Base-by-base conservation (phyloP, 2,888 invertebrate genomes). In the Atrina japonica region DNA sequence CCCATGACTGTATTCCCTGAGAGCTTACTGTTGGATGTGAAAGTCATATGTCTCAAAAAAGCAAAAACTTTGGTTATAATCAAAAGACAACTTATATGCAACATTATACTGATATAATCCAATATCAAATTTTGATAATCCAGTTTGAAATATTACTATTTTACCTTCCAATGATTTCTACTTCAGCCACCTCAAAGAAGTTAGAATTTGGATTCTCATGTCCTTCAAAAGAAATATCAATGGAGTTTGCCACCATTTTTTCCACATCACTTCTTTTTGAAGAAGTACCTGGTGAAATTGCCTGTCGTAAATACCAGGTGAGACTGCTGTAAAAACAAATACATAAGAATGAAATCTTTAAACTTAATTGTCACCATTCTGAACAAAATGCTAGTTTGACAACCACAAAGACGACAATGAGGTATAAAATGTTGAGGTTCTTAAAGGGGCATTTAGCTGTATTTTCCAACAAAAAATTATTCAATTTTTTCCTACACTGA, bases 201-300 rank as follows among this genome's bases (percentile, higher is more conserved):
- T 18, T 1, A 6, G 53, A 53, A 5, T 9, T 11, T 2, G 25
- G 1, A 16, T 9, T 43, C n/a, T 29, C 21, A 14, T 2, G n/a
- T n/a, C n/a, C n/a, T n/a, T n/a, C 14, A 9, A 60, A 27, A 16
- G 3, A 45, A 0, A 60, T 60, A 11, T 29, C 18, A 27, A 60
- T 60, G 14, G 14, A 27, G 11, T 45, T 27, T 14, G 60, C 60
- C 18, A 60, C 45, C 45, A 60, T 43, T 21, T 45, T 45, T 18
- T 60, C 60, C n/a, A 60, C 60, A n/a, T 43, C 45, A 45, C 35
- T 29, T 60, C 43, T 6, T n/a, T n/a, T n/a, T n/a, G 14, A 29
- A n/a, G 45, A 45, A 30, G 41, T 45, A 45, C 21, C 53, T 16
- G n/a, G 18, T 7, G 29, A 21, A 18, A 21, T n/a, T 30, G n/a